Evolutionary conservation across 2,888 invertebrate genomes (phyloP), one percentile per base, ranked within the genome.

Genomic region (Drosophila hamatofila): DNA sequence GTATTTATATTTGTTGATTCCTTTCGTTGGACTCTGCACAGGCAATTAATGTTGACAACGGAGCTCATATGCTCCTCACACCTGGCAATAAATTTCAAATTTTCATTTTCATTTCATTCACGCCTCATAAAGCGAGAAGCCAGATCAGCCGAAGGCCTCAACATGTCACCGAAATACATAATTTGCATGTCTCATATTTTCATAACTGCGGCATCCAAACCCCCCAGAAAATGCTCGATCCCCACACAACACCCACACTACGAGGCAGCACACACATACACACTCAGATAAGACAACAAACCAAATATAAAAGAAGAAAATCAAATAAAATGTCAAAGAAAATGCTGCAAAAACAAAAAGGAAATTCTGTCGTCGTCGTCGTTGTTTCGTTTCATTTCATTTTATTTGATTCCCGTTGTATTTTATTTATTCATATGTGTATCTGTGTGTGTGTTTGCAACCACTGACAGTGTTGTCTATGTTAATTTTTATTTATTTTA

Each of bases 401-500:
- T 58, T 72, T 55, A 51, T 63, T 63, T 63, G 23, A 35, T 52
- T 39, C 37, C 51, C 62, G 55, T 79, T 74, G 74, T 52, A 33
- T 51, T 58, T 60, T 63, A 49, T 75, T 74, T 72, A 71, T 75
- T 75, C 73, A 72, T 82, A 62, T 70, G 54, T 51, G 59, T 57
- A 39, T 54, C 18, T 67, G 59, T 49, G 30, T 16, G 66, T 49
- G 30, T 58, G 25, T 35, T 48, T 33, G 52, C 60, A 42, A 35
- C 8, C 46, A 54, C 23, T 48, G 37, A 48, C 59, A 72, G 48
- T 72, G 78, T 84, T 88, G 83, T 83, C 84, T 85, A 83, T 88
- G 84, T 77, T 85, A 88, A 88, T 88, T 88, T 88, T 67, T 83
- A 86, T 85, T 86, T 88, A 86, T 85, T 83, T 84, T 88, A 83